These are phyloP conservation scores for Watsonalla binaria DNA, from an alignment of 2,888 invertebrate species.

Conservation along the genomic window DNA sequence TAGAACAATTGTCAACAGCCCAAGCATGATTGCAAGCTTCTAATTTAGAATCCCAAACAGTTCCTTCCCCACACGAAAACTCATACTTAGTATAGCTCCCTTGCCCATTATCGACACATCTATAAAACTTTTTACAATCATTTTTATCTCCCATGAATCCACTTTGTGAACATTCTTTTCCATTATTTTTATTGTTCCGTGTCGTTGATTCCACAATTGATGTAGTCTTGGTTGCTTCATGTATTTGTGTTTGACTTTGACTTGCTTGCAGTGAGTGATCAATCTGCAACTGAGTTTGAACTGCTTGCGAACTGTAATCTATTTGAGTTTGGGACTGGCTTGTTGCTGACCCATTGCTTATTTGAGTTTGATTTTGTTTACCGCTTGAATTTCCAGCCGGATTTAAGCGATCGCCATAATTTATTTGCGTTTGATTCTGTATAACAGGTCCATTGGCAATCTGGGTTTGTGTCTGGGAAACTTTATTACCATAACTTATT, in stretches of 20 bases:
- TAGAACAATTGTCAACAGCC: constrained; percentile 51
- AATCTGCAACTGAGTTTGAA: constrained; percentile 49
- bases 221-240: constrained; percentile 23
- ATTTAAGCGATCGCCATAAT: constrained; percentile 30
- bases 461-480: constrained; percentile 44
- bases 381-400: constrained; percentile 13
- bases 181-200: constrained; percentile 6
- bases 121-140: constrained; percentile 83
- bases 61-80: constrained; percentile 79
- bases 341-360: constrained; percentile 34
- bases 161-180: constrained; percentile 42
- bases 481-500: constrained; percentile 37
- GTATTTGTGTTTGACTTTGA: constrained; percentile 39
- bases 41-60: constrained; percentile 79
- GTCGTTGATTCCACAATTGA: constrained; percentile 8
- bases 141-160: constrained; percentile 79
- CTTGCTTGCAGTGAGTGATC: constrained; percentile 45
- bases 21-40: constrained; percentile 79
- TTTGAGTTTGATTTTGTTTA: constrained; percentile 47
- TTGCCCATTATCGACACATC: constrained; percentile 79
- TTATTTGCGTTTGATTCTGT: constrained; percentile 50
- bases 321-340: constrained; percentile 49
- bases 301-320: constrained; percentile 35
- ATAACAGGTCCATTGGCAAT: constrained; percentile 32
- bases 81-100: constrained; percentile 71